Percentiles rank a stretch among this genome's conserved stretches.
phyloP scores from a whole-genome alignment of 2,888 invertebrate species.

The Acrocyrtus sp. region DNA sequence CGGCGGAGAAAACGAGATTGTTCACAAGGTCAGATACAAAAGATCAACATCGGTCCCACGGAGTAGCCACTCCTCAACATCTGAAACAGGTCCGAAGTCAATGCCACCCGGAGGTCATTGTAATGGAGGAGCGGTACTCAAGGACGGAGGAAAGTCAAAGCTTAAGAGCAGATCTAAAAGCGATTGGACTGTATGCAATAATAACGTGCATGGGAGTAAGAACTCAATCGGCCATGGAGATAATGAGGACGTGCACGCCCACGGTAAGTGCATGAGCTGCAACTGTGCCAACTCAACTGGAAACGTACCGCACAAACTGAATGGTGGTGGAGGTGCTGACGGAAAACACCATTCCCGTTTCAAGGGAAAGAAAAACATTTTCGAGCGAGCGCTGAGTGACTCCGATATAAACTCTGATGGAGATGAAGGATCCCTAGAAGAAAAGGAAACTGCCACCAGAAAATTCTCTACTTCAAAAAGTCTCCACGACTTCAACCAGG shows the following conservation, averaged over 20 bases:
- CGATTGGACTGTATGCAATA: slow-evolving; percentile 56
- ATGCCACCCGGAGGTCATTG: slow-evolving; percentile 63
- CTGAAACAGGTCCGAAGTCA: slow-evolving; percentile 25
- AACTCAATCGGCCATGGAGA: slow-evolving; percentile 5
- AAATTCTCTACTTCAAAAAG: slow-evolving; percentile 58
- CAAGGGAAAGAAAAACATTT: slow-evolving; percentile 26
- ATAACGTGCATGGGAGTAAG: slow-evolving; percentile 33
- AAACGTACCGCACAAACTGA: not conserved
- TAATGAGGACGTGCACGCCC: slow-evolving; percentile 7
- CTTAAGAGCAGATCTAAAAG: slow-evolving; percentile 57
- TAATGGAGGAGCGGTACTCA: slow-evolving; percentile 62
- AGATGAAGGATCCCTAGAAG: slow-evolving; percentile 45
- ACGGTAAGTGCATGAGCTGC: slow-evolving; percentile 32
- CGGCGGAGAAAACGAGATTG: slow-evolving; percentile 38
- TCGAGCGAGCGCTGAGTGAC: slow-evolving; percentile 55
- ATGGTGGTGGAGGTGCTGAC: not conserved
- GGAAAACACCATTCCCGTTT: slow-evolving; percentile 26
- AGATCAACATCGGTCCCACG: slow-evolving; percentile 56
- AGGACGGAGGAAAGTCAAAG: slow-evolving; percentile 53
- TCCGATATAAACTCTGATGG: slow-evolving; percentile 56
- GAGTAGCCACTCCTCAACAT: slow-evolving; percentile 21
- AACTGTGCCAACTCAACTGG: slow-evolving; percentile 30
- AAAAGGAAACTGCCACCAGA: slow-evolving; percentile 28
- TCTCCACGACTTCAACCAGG: slow-evolving; percentile 55
- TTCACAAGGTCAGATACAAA: slow-evolving; percentile 49